A percentile compares a stretch with the other conserved stretches of the same genome.
These are phyloP conservation scores for Takifugu bimaculatus DNA, from an alignment of 2,113 vertebrate species.

Conservation along the genomic window DNA sequence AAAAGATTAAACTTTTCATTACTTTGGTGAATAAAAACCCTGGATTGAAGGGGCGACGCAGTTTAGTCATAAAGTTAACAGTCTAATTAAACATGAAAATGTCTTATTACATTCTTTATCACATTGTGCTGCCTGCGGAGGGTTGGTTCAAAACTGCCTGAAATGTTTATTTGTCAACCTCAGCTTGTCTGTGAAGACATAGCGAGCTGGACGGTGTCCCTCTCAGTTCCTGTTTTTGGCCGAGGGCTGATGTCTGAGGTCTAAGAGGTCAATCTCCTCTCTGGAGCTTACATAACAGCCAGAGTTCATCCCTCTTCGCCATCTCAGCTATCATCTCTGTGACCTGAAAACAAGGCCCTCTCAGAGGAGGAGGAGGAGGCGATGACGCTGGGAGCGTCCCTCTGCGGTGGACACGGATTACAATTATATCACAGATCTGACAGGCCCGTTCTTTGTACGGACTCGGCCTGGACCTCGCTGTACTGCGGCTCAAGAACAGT, in stretches of 20 bases:
- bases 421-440: conserved; percentile 49
- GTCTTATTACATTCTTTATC: neutral
- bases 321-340: conserved; percentile 40
- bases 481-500: conserved; percentile 30
- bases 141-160: neutral
- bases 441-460: conserved; percentile 53
- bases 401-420: conserved; percentile 13
- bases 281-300: conserved; percentile 40
- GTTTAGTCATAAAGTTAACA: too few relatives aligned
- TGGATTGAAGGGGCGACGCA: neutral
- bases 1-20: neutral
- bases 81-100: too few relatives aligned
- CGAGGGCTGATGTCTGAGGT: conserved; percentile 2
- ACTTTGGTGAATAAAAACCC: neutral
- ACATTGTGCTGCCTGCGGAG: neutral
- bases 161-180: conserved; percentile 11
- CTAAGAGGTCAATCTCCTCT: conserved; percentile 30
- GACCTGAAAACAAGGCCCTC: conserved; percentile 43
- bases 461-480: neutral
- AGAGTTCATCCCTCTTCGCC: conserved; percentile 4
- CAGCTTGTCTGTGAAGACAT: conserved; percentile 1
- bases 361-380: conserved; percentile 32
- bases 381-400: conserved; percentile 42
- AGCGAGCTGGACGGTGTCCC: rapidly evolving
- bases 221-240: conserved; percentile 1